Evolutionary conservation across 92 coral and sea anemone species (phyloP), one percentile per base, ranked within the genome.

Genomic region (Nematostella vectensis): DNA sequence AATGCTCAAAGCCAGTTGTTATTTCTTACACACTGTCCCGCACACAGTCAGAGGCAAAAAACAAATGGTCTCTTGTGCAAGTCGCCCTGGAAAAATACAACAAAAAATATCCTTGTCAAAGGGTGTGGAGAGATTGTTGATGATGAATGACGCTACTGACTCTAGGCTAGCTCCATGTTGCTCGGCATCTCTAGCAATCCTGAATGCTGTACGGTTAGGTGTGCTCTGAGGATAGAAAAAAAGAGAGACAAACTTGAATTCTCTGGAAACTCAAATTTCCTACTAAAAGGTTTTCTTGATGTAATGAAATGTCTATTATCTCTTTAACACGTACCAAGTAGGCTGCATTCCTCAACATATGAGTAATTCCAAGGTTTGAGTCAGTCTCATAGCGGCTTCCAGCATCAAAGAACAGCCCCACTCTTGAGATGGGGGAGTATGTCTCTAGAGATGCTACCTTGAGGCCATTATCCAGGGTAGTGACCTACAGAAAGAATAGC

Each of bases 301-400:
- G 6, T 6, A 33, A 6, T 33, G 40, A 33, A 33, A 6, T 15
- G 8, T 15, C 6, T 33, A 33, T 6, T 15, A 33, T 33, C 15
- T 33, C 8, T 15, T n/a, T n/a, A n/a, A n/a, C n/a, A n/a, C 87
- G 43, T 62, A 93, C 99, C 70, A 77, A 33, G 65, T 85, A 93
- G 1, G 96, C 99, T 47, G 93, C 94, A 68, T 60, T 83, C 25
- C 99, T 73, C 19, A 93, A 59, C 29, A 82, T 48, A 50, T 93
- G 99, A 25, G 96, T 70, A 25, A 93, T 70, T n/a, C 99, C 99
- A 57, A 77, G 68, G 45, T 83, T 82, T 30, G 39, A 59, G 16
- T 70, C 74, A 17, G 83, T 75, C 54, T 93, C 99, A 54, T 93
- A 81, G 31, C 99, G 87, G 54, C 99, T 93, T 55, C 93, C 99